phyloP scores from a whole-genome alignment of 2,113 vertebrate genomes.

The Eulemur macaco region DNA sequence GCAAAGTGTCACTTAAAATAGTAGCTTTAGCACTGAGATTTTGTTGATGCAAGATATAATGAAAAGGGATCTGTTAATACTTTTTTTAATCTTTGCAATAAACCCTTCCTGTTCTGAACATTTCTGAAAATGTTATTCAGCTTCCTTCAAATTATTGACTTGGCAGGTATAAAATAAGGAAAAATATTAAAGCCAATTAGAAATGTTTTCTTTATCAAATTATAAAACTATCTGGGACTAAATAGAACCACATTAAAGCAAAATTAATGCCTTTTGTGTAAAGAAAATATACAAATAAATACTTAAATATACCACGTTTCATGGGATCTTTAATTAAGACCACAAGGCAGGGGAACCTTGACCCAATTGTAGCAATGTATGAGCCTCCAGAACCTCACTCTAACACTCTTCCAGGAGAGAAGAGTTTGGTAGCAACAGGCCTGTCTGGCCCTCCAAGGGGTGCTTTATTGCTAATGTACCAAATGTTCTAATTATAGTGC shows the following conservation, averaged over 20 bases:
- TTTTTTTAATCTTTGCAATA: no score
- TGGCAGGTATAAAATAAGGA: not conserved
- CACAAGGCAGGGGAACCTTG: not conserved
- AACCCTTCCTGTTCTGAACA: not conserved
- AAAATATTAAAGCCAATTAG: constrained; percentile 19
- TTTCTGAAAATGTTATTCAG: constrained; percentile 34
- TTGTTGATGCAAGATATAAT: no score
- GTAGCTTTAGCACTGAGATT: no score
- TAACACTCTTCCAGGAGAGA: not conserved
- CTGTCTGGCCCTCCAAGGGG: not conserved
- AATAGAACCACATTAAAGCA: not conserved
- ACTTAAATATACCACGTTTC: not conserved
- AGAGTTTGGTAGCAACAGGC: not conserved
- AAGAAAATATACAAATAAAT: not conserved
- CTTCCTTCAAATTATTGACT: constrained; percentile 21
- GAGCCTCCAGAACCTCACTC: not conserved
- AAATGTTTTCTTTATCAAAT: constrained; percentile 42
- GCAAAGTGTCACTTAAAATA: no score
- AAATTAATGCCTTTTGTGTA: not conserved
- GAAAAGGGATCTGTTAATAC: no score
- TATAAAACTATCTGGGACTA: constrained; percentile 8
- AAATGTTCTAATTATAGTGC: constrained; percentile 60
- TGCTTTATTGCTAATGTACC: constrained; percentile 53
- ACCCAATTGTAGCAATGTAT: not conserved
- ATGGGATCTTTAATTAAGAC: constrained; percentile 10